A percentile compares a stretch with the other conserved stretches of the same genome.
Evolutionary conservation across 2,797 vertebrate genomes (phyloP).

Genomic region (Cynodonichthys magdalenae): DNA sequence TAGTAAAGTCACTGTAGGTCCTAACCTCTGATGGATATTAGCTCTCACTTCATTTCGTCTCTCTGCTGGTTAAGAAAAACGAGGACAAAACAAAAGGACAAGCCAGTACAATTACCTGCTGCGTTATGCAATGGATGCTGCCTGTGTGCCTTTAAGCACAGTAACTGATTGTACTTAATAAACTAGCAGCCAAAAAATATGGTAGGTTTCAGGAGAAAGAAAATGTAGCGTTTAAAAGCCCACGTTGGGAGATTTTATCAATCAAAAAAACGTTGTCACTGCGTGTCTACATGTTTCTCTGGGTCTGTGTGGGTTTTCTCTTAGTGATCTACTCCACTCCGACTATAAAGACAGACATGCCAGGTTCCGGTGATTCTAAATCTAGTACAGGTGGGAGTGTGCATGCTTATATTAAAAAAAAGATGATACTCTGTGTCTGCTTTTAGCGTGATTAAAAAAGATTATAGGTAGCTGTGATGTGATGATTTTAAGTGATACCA

Average conservation of each 20-base stretch:
- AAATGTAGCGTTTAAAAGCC: not conserved
- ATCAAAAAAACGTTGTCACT: not conserved
- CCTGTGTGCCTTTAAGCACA: constrained; percentile 21
- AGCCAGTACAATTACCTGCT: constrained; percentile 40
- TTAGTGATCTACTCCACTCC: no score
- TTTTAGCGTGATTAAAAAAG: no score
- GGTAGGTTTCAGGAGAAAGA: constrained; percentile 7
- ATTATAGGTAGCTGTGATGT: no score
- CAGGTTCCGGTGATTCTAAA: no score
- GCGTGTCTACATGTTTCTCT: not conserved
- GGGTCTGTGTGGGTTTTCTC: not conserved
- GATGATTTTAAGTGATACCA: no score
- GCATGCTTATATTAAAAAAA: no score
- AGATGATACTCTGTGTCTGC: no score
- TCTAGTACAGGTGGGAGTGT: no score
- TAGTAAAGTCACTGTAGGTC: constrained; percentile 70
- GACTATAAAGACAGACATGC: no score
- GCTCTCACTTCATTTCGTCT: constrained; percentile 66
- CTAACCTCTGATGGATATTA: constrained; percentile 66
- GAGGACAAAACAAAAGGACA: constrained; percentile 39
- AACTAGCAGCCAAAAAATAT: constrained; percentile 21
- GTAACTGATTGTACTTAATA: constrained; percentile 19
- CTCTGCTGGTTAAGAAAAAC: constrained; percentile 54
- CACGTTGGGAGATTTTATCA: not conserved
- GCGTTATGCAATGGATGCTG: constrained; percentile 16